phyloP scores from a whole-genome alignment of 2,888 invertebrate species.

The Cephus rjabovi region DNA sequence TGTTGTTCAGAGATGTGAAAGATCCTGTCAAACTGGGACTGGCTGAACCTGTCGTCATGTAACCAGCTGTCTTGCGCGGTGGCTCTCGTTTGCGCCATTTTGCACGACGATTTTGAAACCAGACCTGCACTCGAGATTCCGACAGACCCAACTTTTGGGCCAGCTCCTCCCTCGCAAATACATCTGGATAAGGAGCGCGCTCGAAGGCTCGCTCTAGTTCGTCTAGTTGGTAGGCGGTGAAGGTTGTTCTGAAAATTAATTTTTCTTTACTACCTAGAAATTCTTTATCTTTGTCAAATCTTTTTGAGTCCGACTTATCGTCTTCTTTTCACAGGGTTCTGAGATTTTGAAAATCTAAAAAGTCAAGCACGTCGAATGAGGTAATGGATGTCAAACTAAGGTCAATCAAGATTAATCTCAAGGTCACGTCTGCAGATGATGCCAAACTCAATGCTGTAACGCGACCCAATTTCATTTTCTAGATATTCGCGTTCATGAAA shows the following conservation, averaged over 20 bases:
- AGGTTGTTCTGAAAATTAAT: slow-evolving; percentile 82
- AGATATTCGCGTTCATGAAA: neutral
- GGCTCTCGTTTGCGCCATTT: slow-evolving; percentile 96
- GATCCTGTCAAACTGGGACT: slow-evolving; percentile 54
- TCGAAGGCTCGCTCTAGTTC: slow-evolving; percentile 95
- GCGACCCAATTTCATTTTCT: neutral
- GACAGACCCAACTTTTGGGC: slow-evolving; percentile 91
- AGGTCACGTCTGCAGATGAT: neutral
- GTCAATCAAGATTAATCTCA: neutral
- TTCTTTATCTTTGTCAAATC: neutral
- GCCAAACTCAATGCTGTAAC: neutral
- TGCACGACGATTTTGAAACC: slow-evolving; percentile 92
- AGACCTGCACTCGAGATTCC: slow-evolving; percentile 82
- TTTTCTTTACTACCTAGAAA: neutral
- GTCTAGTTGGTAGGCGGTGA: slow-evolving; percentile 94
- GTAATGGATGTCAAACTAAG: neutral
- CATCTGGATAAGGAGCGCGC: slow-evolving; percentile 95
- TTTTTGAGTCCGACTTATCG: neutral
- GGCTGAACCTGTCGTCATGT: slow-evolving; percentile 64
- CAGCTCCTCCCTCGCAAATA: slow-evolving; percentile 93
- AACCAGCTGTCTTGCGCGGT: slow-evolving; percentile 82
- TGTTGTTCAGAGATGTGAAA: slow-evolving; percentile 73
- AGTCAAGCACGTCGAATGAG: neutral
- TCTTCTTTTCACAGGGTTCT: neutral
- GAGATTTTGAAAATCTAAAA: neutral